phyloP scores from a whole-genome alignment of 2,797 vertebrate genomes.

The Morelia viridis region DNA sequence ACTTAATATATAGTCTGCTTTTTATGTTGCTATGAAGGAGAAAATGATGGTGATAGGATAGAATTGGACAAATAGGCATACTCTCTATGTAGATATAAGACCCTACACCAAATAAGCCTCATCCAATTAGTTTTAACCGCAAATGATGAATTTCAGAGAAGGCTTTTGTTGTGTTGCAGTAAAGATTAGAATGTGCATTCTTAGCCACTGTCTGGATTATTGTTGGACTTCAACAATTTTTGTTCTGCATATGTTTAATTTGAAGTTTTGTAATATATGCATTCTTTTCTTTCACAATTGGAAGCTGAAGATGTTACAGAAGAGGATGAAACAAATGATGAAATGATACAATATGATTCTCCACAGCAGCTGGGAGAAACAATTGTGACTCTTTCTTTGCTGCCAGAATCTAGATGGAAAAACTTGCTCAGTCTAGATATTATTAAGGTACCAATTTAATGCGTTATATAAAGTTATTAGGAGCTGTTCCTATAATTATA shows the following conservation, averaged over 20 bases:
- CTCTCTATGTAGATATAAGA: not conserved
- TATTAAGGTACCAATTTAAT: slow-evolving; percentile 83
- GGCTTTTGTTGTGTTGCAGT: not conserved
- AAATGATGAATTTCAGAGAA: not conserved
- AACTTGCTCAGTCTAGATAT: slow-evolving; percentile 88
- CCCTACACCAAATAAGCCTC: not conserved
- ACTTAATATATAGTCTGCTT: not conserved
- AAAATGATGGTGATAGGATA: not conserved
- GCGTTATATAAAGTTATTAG: not conserved
- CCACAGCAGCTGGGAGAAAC: slow-evolving; percentile 85
- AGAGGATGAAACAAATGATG: slow-evolving; percentile 71
- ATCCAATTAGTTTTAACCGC: not conserved
- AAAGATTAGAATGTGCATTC: not conserved
- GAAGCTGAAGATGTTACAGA: slow-evolving; percentile 70
- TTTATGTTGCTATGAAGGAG: not conserved
- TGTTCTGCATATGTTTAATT: not conserved
- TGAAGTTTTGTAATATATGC: not conserved
- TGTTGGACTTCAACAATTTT: not conserved
- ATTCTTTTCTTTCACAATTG: slow-evolving; percentile 11
- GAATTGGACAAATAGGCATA: not conserved
- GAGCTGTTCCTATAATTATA: not conserved
- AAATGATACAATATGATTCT: slow-evolving; percentile 83
- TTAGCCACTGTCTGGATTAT: not conserved
- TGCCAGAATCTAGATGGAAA: slow-evolving; percentile 93
- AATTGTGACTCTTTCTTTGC: slow-evolving; percentile 87